These are phyloP conservation scores for Enteromius thamalakanensis DNA, from an alignment of 2,797 vertebrate species.

Conservation along the genomic window DNA sequence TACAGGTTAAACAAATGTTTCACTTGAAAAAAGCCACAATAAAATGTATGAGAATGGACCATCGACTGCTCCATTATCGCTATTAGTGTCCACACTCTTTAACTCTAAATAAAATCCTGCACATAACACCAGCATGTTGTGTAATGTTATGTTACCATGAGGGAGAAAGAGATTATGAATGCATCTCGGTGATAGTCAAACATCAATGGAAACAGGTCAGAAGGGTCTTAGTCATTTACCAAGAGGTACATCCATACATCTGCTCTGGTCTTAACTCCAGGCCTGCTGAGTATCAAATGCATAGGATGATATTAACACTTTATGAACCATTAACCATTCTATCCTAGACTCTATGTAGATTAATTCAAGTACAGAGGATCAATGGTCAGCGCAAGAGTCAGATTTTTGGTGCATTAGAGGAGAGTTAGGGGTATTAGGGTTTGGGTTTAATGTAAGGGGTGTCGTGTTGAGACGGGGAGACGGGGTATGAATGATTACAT, in stretches of 20 bases:
- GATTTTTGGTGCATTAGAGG: conserved; percentile 59
- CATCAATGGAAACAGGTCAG: conserved; percentile 16
- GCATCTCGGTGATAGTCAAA: conserved; percentile 14
- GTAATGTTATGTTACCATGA: conserved; percentile 16
- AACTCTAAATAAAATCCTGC: neutral
- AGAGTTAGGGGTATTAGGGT: conserved; percentile 47
- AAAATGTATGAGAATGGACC: neutral
- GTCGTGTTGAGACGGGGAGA: conserved; percentile 52
- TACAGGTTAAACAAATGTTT: conserved; percentile 13
- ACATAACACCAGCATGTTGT: neutral
- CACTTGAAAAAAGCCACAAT: neutral
- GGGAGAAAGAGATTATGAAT: conserved; percentile 31
- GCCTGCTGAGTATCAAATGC: conserved; percentile 62
- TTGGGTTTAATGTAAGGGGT: conserved; percentile 69
- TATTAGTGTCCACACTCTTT: neutral
- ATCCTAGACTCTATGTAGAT: conserved; percentile 72
- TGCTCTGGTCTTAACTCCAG: conserved; percentile 65
- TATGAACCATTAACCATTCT: conserved; percentile 67
- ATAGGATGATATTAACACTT: conserved; percentile 68
- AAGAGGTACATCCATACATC: conserved; percentile 60
- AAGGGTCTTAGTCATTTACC: conserved; percentile 55
- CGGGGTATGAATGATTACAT: conserved; percentile 76
- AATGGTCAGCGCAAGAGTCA: conserved; percentile 64
- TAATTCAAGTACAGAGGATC: conserved; percentile 70
- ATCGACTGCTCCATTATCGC: neutral